phyloP scores from a whole-genome alignment of 2,888 invertebrate genomes.

The Eilema caniola region DNA sequence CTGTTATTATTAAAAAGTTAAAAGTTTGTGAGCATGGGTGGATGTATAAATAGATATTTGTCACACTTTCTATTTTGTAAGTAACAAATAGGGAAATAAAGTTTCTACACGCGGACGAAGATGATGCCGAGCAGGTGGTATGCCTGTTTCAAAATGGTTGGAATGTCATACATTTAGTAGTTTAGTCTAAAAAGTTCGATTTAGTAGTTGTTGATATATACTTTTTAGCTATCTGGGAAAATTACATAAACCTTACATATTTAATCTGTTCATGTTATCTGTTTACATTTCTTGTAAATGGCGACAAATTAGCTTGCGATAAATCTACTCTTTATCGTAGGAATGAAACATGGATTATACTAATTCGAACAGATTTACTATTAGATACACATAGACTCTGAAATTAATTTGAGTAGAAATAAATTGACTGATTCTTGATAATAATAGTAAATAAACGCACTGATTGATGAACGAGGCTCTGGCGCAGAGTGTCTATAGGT shows the following conservation, averaged over 20 bases:
- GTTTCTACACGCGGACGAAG: background rate
- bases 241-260: background rate
- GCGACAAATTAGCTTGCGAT: background rate
- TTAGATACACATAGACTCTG: no score
- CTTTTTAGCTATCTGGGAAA: background rate
- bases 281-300: background rate
- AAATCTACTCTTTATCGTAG: background rate
- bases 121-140: no score
- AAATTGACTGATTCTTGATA: no score
- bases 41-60: background rate
- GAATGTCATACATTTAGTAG: no score
- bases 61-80: background rate
- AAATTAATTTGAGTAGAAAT: no score
- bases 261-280: background rate
- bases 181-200: no score
- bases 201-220: background rate
- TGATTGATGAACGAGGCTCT: no score
- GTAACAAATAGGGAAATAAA: background rate
- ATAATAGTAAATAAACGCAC: no score
- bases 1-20: constrained; percentile 17
- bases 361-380: no score
- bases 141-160: no score
- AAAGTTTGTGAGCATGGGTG: background rate
- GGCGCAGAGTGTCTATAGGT: no score
- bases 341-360: background rate